A percentile compares a stretch with the other conserved stretches of the same genome.
phyloP scores from a whole-genome alignment of 2,797 vertebrate species.

The Periophthalmus magnuspinnatus region DNA sequence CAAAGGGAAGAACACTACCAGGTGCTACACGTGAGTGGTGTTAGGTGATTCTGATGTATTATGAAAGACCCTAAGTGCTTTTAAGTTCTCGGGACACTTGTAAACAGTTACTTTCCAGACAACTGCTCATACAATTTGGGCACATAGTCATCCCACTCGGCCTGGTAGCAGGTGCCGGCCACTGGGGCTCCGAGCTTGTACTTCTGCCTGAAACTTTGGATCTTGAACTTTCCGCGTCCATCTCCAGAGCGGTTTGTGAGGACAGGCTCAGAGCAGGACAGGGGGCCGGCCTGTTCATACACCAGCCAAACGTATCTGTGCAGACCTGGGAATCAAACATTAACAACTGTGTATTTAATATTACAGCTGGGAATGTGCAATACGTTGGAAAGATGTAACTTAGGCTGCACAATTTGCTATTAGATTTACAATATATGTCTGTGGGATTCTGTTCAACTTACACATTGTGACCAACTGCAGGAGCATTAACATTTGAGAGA shows the following conservation, averaged over 20 bases:
- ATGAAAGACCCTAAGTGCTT: too few relatives aligned
- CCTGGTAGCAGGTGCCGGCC: slow-evolving; percentile 93
- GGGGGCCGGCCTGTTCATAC: slow-evolving; percentile 83
- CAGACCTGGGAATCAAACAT: slow-evolving; percentile 78
- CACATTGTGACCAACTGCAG: too few relatives aligned
- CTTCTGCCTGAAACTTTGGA: slow-evolving; percentile 87
- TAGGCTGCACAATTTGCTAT: too few relatives aligned
- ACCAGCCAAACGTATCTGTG: slow-evolving; percentile 97
- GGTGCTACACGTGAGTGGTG: slow-evolving; percentile 11
- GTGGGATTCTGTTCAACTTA: too few relatives aligned
- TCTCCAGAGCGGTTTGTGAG: slow-evolving; percentile 88
- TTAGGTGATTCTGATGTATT: too few relatives aligned
- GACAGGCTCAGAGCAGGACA: slow-evolving; percentile 82
- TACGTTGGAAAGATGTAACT: neutral
- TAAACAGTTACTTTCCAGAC: slow-evolving; percentile 80
- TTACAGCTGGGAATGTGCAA: neutral
- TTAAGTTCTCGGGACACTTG: neutral
- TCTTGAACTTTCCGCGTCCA: slow-evolving; percentile 86
- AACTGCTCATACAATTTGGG: slow-evolving; percentile 94
- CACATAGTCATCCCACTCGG: slow-evolving; percentile 95
- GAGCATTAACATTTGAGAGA: too few relatives aligned
- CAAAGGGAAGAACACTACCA: neutral
- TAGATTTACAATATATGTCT: too few relatives aligned
- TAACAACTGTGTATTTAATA: neutral
- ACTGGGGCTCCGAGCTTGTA: slow-evolving; percentile 82